Evolutionary conservation across 2,113 vertebrate species (phyloP), one percentile per base, ranked within the genome.

Genomic region (Poeciliopsis prolifica): DNA sequence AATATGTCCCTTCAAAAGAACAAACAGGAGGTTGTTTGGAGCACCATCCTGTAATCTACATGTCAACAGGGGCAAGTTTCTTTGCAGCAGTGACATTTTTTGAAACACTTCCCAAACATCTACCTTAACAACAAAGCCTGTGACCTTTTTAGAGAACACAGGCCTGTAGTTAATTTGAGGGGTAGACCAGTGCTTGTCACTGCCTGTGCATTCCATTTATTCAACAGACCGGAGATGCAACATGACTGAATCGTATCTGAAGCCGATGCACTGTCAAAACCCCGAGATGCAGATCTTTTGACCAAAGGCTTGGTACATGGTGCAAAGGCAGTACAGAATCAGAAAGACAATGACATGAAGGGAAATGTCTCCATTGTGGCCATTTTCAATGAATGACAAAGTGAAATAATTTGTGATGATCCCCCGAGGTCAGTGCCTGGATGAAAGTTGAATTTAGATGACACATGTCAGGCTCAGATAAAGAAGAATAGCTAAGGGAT

Each of bases 131-230:
- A 78, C 81, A 85, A 86, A 85, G 79, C 58, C 67, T 4, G 62
- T 78, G 88, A 84, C 82, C 84, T 85, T 89, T 91, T 6, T 22
- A 65, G 75, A 4, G 19, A 91, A 86, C 86, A 86, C 81, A 74
- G 48, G 31, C 70, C 85, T 75, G 68, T 71, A 79, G 76, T 85
- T 90, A 89, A 89, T 90, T 89, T 87, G 58, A 87, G 81, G 84
- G 68, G 72, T n/a, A 77, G 68, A 80, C 72, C 74, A 66, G 83
- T 15, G 70, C 85, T 77, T 89, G 88, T 88, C 89, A 84, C 83
- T 76, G 87, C 84, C 65, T 87, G 87, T 86, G 82, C 65, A 67
- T 80, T 80, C 77, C 65, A 64, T 82, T 86, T 72, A 76, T 35
- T 67, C 72, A 74, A 74, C 86, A 75, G 76, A 80, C 67, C 76